Evolutionary conservation across 2,113 vertebrate species (phyloP).

Genomic region (Cephalopterus ornatus): DNA sequence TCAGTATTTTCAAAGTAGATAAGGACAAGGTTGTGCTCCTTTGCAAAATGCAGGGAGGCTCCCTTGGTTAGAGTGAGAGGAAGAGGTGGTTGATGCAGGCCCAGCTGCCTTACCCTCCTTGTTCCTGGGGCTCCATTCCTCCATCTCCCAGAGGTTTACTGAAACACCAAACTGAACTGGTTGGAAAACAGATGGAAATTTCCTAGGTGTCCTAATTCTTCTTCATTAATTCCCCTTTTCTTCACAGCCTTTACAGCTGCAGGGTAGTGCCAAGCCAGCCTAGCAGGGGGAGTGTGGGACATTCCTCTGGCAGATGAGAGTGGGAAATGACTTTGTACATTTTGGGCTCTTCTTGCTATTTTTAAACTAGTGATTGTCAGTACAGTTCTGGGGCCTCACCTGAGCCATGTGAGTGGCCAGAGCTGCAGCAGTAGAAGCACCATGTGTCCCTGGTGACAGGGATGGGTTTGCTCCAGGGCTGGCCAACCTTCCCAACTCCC

Average conservation of each 20-base stretch:
- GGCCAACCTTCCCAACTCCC: neutral
- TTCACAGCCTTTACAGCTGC: neutral
- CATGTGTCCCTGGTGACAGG: neutral
- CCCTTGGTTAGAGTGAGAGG: neutral
- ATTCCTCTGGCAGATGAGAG: neutral
- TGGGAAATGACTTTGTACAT: neutral
- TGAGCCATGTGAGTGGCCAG: neutral
- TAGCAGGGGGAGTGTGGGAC: neutral
- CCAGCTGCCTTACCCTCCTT: neutral
- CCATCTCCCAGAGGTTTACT: neutral
- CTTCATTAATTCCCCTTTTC: neutral
- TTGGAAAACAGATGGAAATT: neutral
- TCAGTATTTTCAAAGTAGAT: neutral
- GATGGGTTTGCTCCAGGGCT: neutral
- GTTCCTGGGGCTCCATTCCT: neutral
- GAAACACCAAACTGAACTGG: neutral
- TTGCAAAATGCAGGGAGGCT: neutral
- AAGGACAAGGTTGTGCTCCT: neutral
- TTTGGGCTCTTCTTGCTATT: neutral
- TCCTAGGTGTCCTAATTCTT: neutral
- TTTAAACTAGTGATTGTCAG: neutral
- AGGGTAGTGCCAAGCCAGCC: neutral
- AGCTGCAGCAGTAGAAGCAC: neutral
- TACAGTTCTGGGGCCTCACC: neutral
- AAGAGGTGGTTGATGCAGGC: neutral